phyloP scores from a whole-genome alignment of 1,140 invertebrate species.

The Macrobrachium nipponense region DNA sequence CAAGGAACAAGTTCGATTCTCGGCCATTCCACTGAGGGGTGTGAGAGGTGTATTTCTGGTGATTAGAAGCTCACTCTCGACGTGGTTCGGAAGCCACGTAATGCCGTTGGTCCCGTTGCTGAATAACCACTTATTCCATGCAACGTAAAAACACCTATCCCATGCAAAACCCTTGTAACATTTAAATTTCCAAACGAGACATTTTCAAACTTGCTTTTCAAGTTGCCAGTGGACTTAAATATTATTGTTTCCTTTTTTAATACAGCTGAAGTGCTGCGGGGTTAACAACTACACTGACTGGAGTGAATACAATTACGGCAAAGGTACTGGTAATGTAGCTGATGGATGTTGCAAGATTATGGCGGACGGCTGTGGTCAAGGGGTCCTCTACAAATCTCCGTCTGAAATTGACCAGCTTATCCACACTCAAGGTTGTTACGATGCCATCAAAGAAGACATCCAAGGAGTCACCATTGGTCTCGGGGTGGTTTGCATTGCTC shows the following conservation, averaged over 20 bases:
- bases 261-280: constrained; percentile 46
- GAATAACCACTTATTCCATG: no score
- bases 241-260: neutral
- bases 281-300: constrained; percentile 38
- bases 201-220: no score
- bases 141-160: no score
- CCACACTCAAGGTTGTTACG: constrained; percentile 39
- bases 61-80: no score
- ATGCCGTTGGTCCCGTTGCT: no score
- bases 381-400: neutral
- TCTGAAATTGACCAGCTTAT: neutral
- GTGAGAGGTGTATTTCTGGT: no score
- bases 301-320: neutral
- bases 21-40: no score
- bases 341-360: neutral
- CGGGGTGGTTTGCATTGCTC: constrained; percentile 37
- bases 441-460: constrained; percentile 31
- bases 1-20: no score
- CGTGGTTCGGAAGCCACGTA: no score
- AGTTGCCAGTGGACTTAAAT: no score
- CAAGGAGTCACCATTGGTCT: constrained; percentile 31
- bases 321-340: neutral
- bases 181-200: no score
- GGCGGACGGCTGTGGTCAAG: constrained; percentile 5
- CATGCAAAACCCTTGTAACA: no score